phyloP scores from a whole-genome alignment of 1,140 invertebrate species.

The Caenorhabditis tropicalis region DNA sequence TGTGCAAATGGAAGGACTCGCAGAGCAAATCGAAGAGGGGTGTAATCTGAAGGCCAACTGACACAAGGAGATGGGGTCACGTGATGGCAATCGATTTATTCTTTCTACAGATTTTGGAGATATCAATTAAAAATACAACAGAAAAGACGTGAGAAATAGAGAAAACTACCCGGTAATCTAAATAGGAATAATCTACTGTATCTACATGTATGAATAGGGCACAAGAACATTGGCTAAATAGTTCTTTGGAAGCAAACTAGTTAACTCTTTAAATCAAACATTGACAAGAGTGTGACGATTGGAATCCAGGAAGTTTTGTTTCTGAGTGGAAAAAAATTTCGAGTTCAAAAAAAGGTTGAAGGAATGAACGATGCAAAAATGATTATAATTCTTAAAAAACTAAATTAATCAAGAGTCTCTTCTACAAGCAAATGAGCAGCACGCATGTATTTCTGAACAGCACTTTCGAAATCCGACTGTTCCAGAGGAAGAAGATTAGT shows the following conservation, averaged over 20 bases:
- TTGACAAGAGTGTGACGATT: no score
- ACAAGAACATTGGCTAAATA: not conserved
- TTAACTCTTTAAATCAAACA: no score
- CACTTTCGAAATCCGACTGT: slow-evolving; percentile 23
- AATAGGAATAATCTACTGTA: no score
- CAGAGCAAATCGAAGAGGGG: not conserved
- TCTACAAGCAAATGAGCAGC: slow-evolving; percentile 10
- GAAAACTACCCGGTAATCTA: not conserved
- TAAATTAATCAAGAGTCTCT: slow-evolving; percentile 35
- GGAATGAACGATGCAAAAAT: no score
- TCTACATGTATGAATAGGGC: no score
- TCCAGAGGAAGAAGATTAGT: not conserved
- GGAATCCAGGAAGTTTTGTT: no score
- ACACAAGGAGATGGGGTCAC: slow-evolving; percentile 24
- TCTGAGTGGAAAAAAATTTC: no score
- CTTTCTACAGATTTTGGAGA: not conserved
- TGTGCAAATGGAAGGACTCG: slow-evolving; percentile 31
- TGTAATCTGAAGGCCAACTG: slow-evolving; percentile 39
- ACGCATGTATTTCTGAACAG: slow-evolving; percentile 37
- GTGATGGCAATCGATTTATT: slow-evolving; percentile 27
- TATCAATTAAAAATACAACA: not conserved
- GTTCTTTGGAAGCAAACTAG: no score
- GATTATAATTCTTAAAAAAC: no score
- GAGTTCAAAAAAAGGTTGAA: no score
- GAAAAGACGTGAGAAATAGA: not conserved